Evolutionary conservation across 1,140 invertebrate genomes (phyloP), one percentile per base, ranked within the genome.

Genomic region (Odontomachus brunneus): DNA sequence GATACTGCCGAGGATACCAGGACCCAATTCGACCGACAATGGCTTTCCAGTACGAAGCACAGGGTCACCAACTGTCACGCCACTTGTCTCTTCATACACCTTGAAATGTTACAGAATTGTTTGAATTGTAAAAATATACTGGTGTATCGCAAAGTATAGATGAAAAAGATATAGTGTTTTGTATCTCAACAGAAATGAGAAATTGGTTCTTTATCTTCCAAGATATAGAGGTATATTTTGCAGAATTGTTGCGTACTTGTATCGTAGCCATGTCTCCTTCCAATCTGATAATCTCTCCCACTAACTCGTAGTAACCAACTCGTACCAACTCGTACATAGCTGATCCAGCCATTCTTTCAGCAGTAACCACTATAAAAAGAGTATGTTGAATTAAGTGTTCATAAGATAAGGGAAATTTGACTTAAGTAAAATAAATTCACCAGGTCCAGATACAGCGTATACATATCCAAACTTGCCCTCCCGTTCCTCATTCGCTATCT

Each of bases 301-400:
- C 99, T 87, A 99, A 95, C 94, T 99, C 99, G 88, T 97, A 96
- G 94, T 99, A 99, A 17, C 99, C 99, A 11, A 99, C 99, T 91
- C 99, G 96, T 69, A 99, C 99, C 95, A 99, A 94, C 94, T 99
- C 99, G 96, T 99, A 99, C 99, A 99, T 99, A 96, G 99, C 99
- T 14, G 99, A 98, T 84, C 99, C 99, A 84, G 98, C 97, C 99
- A 99, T 99, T 92, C 98, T 98, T 94, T 99, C 98, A 78, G 99
- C 99, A 19, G 98, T 99, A 49, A 99, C 99, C 90, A 99, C 99
- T 99, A 93, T 15, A 74, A 67, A n/a, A 26, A 55, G 69, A 71
- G 12, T 44, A 75, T 83, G 65, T 67, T 15, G 38, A 44, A n/a
- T 69, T 53, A 84, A 24, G n/a, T 2, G 51, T 2, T 15, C 29